Evolutionary conservation across 2,797 vertebrate genomes (phyloP).

Genomic region (Euthynnus affinis): DNA sequence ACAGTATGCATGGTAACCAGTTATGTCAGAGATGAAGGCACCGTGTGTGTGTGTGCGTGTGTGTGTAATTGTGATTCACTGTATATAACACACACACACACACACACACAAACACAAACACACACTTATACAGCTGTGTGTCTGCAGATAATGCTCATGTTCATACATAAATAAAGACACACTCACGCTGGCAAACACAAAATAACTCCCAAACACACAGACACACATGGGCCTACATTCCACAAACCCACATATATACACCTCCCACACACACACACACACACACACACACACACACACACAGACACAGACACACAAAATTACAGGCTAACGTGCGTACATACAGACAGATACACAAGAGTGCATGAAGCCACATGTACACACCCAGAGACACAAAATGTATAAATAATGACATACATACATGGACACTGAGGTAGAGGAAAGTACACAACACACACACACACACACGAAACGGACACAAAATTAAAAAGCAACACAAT

Average conservation of each 20-base stretch:
- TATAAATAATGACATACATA: slow-evolving; percentile 32
- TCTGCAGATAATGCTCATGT: slow-evolving; percentile 40
- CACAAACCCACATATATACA: slow-evolving; percentile 49
- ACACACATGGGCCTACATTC: slow-evolving; percentile 38
- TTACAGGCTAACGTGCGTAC: slow-evolving; percentile 45
- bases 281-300: slow-evolving; percentile 30
- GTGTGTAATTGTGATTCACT: slow-evolving; percentile 32
- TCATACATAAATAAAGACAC: slow-evolving; percentile 58
- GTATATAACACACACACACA: slow-evolving; percentile 43
- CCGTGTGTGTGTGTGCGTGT: slow-evolving; percentile 31
- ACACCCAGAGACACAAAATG: slow-evolving; percentile 19
- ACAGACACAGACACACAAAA: slow-evolving; percentile 40
- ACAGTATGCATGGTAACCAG: slow-evolving; percentile 84
- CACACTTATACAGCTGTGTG: slow-evolving; percentile 26
- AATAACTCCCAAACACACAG: slow-evolving; percentile 8
- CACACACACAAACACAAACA: slow-evolving; percentile 26
- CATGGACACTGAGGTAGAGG: slow-evolving; percentile 2
- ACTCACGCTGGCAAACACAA: slow-evolving; percentile 18
- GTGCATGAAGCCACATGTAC: slow-evolving; percentile 4
- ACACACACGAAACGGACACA: background rate
- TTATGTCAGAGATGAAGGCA: slow-evolving; percentile 81
- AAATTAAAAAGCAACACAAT: background rate
- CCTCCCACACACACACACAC: slow-evolving; percentile 36
- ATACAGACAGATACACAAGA: slow-evolving; percentile 24
- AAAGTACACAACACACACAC: slow-evolving; percentile 26